These are phyloP conservation scores for Lucinisca nassula DNA, from an alignment of 2,888 invertebrate genomes.

Conservation along the genomic window DNA sequence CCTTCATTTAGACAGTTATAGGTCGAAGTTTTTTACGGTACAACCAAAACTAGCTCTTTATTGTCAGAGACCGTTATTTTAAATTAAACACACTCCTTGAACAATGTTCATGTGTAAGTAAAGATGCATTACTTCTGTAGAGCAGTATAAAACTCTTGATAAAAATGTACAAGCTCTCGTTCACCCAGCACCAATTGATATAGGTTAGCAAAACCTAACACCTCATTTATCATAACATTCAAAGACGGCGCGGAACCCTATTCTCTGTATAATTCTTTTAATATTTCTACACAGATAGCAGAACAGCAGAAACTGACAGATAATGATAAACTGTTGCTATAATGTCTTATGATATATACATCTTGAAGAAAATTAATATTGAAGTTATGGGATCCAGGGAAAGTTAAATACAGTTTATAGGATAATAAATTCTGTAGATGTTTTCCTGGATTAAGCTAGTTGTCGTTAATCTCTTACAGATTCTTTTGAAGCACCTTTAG, in stretches of 20 bases:
- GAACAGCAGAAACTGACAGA: background rate
- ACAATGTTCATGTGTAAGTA: too few species aligned
- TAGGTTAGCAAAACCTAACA: background rate
- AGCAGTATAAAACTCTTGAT: too few species aligned
- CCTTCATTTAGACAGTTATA: too few species aligned
- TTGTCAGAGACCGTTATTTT: too few species aligned
- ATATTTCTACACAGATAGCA: conserved; percentile 11
- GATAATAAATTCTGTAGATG: background rate
- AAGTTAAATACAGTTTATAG: conserved; percentile 17
- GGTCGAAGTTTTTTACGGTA: too few species aligned
- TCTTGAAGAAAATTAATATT: conserved; percentile 4
- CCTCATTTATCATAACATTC: background rate
- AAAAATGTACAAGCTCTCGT: background rate
- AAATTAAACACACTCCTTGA: too few species aligned
- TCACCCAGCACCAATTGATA: background rate
- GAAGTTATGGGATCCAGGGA: conserved; percentile 4
- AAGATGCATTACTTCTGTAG: too few species aligned
- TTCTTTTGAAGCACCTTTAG: too few species aligned
- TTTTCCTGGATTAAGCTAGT: background rate
- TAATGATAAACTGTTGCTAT: conserved; percentile 17
- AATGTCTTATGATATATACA: conserved; percentile 13
- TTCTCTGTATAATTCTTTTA: conserved; percentile 13
- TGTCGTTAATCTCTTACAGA: background rate
- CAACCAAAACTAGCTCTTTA: too few species aligned
- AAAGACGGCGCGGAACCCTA: conserved; percentile 9